Evolutionary conservation across 2,113 vertebrate genomes (phyloP), one percentile per base, ranked within the genome.

Genomic region (Anarrhichthys ocellatus): DNA sequence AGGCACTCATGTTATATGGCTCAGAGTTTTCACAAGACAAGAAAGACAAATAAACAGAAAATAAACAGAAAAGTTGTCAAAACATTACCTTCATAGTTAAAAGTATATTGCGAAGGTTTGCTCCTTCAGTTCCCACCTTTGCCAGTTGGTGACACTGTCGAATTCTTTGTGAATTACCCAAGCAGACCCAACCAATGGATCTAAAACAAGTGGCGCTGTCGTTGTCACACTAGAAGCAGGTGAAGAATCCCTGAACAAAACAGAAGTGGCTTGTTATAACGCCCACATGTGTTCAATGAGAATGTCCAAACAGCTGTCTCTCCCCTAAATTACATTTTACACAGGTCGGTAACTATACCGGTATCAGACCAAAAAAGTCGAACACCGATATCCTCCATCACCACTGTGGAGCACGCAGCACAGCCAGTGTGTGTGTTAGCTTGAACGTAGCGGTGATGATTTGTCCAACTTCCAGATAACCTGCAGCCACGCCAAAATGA

Each of bases 401-500:
- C 3, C 46, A 2, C 29, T 8, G 59, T 61, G 29, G 15, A 9
- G 5, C 24, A 2, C 29, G 29, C 70, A 27, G 20, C 70, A 66
- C 61, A 63, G 61, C 32, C 32, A 18, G 71, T 5, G 2, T 32
- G 2, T 32, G 70, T 67, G 67, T 82, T 76, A 84, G 73, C 34
- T n/a, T 40, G 34, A 36, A 13, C 9, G 2, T 1, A 17, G 71
- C 48, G 80, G 62, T 8, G 34, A 91, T 93, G 90, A 14, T 50
- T 66, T 78, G 77, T 64, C 61, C 48, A 44, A 56, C 10, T 40
- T 81, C 52, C 40, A 81, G 61, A 46, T 88, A 87, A 87, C 59
- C 59, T 61, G 29, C 59, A 34, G 59, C 27, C 29, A 18, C 78
- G 42, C 54, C 73, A 88, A 89, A 78, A 99, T 99, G 98, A 98